phyloP scores from a whole-genome alignment of 2,888 invertebrate genomes.

The Allygus modestus region DNA sequence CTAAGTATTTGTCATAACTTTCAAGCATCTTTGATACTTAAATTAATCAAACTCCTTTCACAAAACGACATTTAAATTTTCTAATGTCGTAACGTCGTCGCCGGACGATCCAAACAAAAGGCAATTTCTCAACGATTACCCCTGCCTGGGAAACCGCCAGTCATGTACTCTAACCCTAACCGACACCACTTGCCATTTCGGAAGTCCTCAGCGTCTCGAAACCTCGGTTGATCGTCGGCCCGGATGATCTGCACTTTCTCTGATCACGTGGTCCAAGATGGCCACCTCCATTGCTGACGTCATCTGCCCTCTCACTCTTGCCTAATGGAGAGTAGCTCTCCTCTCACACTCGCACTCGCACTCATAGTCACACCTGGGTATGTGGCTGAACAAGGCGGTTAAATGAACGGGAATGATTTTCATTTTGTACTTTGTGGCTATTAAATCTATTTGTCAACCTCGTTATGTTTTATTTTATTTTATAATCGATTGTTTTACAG shows the following conservation, averaged over 20 bases:
- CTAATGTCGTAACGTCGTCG: too few relatives aligned
- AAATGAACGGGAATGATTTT: background rate
- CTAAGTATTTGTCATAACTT: too few relatives aligned
- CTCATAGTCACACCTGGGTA: too few relatives aligned
- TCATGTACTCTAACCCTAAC: background rate
- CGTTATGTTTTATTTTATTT: too few relatives aligned
- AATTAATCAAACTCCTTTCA: too few relatives aligned
- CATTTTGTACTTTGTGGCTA: too few relatives aligned
- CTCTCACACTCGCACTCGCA: background rate
- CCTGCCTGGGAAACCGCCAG: background rate
- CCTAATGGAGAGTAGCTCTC: constrained; percentile 35
- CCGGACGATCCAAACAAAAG: too few relatives aligned
- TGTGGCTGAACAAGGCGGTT: background rate
- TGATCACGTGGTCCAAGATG: constrained; percentile 57
- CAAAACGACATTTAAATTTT: too few relatives aligned
- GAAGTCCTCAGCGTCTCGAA: background rate
- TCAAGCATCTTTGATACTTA: too few relatives aligned
- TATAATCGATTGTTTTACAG: too few relatives aligned
- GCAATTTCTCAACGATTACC: background rate
- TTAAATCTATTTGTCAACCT: too few relatives aligned
- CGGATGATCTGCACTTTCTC: constrained; percentile 53
- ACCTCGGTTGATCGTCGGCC: too few relatives aligned
- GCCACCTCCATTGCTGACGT: constrained; percentile 58
- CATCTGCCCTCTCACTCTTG: constrained; percentile 37
- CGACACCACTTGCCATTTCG: constrained; percentile 24